Evolutionary conservation across 2,797 vertebrate species (phyloP), one percentile per base, ranked within the genome.

Genomic region (Cyprinodon diabolis): DNA sequence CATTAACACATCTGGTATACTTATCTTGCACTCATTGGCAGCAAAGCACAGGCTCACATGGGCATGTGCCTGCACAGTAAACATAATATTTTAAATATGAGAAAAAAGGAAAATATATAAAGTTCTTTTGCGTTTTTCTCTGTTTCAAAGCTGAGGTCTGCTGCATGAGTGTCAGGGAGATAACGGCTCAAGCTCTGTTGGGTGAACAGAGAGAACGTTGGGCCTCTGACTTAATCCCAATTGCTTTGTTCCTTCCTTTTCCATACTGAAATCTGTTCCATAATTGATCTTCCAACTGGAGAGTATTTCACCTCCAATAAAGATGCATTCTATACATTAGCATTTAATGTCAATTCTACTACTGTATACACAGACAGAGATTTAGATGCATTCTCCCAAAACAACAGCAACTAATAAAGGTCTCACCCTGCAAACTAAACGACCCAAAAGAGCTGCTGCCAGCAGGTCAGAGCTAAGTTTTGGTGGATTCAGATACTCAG

Each of bases 1-100:
- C 93, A 93, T 93, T 93, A 93, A 94, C 93, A 95, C 94, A 95
- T 94, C 93, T 94, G 92, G 89, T 90, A 89, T 87, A 88, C 86
- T 90, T 91, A 89, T 91, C 71, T 78, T 76, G 72, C 83, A 87
- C 81, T 71, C 75, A 66, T 69, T 74, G 72, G 40, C 19, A 43
- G 68, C 13, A 51, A 68, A 63, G 70, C 37, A 12, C 48, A 75
- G 47, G 63, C 49, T 57, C 55, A 66, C 52, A 75, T 17, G 30
- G 9, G 37, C 0, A 40, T 2, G 10, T 23, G 35, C 47, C 47
- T 66, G 57, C 63, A 74, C 60, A 65, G 81, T 74, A 80, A 72
- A 77, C 67, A 63, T 35, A 55, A 78, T 67, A 47, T 63, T 60
- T 71, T 63, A 49, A 56, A 55, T 70, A 79, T 66, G 56, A 60